Conservation (phyloP, 2,888 invertebrate genomes). For the Cryptus armator region DNA sequence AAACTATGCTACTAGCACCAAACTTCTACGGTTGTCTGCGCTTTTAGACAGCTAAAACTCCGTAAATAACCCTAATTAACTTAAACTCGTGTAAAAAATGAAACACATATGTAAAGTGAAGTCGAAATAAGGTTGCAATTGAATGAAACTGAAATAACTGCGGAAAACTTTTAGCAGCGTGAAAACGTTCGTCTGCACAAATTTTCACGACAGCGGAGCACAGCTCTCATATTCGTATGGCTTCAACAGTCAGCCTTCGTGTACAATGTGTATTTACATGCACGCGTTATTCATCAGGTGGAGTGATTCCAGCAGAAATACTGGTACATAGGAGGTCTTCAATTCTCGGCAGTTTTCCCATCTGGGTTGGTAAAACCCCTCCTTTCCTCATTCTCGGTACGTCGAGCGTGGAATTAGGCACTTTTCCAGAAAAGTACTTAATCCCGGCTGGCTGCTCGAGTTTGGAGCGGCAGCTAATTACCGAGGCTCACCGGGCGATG, state of each 20-base stretch:
- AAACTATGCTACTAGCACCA: background rate
- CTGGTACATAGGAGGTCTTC: slow-evolving; percentile 30
- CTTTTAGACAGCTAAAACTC: background rate
- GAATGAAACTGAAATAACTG: background rate
- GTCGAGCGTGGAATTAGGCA: slow-evolving; percentile 75
- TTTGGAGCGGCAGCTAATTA: slow-evolving; percentile 73
- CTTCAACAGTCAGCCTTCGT: background rate
- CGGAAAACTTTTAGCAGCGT: background rate
- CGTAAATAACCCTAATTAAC: slow-evolving; percentile 65
- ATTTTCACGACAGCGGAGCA: background rate
- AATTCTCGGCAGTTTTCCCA: slow-evolving; percentile 22
- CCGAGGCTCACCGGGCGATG: slow-evolving; percentile 44
- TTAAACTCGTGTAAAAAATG: background rate
- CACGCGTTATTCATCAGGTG: slow-evolving; percentile 5
- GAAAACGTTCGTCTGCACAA: slow-evolving; percentile 19
- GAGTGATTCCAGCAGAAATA: slow-evolving; percentile 6
- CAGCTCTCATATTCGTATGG: slow-evolving; percentile 13
- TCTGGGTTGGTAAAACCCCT: slow-evolving; percentile 1
- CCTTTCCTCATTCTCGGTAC: slow-evolving; percentile 20
- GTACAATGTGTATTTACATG: slow-evolving; percentile 6
- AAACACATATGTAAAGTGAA: background rate
- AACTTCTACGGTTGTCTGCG: background rate
- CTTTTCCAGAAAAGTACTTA: slow-evolving; percentile 74
- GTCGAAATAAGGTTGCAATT: background rate
- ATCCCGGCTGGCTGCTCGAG: slow-evolving; percentile 68